Evolutionary conservation across 2,797 vertebrate species (phyloP).

Genomic region (Cossypha niveicapilla): DNA sequence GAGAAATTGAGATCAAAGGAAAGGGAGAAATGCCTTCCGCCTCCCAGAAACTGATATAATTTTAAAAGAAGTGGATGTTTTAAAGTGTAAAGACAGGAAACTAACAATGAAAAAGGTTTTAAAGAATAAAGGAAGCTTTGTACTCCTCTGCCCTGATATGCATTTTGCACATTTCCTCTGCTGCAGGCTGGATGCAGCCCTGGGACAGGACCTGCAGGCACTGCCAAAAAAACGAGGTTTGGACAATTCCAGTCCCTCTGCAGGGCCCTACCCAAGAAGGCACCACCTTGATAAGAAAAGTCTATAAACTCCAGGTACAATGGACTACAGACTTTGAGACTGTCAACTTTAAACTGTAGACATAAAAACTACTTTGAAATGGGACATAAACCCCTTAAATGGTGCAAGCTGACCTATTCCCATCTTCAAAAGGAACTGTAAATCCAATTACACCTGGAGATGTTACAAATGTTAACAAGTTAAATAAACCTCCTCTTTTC

Average conservation of each 20-base stretch:
- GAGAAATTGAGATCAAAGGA: conserved; percentile 8
- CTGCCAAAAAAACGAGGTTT: rapidly evolving
- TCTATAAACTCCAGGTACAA: background rate
- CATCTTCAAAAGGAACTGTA: background rate
- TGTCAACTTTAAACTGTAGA: background rate
- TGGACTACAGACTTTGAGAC: background rate
- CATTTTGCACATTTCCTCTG: background rate
- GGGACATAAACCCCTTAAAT: background rate
- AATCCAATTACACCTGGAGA: background rate
- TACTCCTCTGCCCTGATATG: background rate
- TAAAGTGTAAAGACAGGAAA: conserved; percentile 34
- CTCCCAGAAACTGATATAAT: background rate
- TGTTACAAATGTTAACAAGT: background rate
- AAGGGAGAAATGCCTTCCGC: background rate
- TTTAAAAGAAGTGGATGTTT: conserved; percentile 2
- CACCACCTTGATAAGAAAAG: background rate
- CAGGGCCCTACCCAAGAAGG: background rate
- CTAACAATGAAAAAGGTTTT: background rate
- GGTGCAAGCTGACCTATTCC: background rate
- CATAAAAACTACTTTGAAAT: background rate
- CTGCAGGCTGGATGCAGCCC: background rate
- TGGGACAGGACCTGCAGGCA: background rate
- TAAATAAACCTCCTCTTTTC: background rate
- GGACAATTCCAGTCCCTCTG: background rate
- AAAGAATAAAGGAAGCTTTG: conserved; percentile 14